These are phyloP conservation scores for Metalampra italica DNA, from an alignment of 2,888 invertebrate genomes.

Conservation along the genomic window DNA sequence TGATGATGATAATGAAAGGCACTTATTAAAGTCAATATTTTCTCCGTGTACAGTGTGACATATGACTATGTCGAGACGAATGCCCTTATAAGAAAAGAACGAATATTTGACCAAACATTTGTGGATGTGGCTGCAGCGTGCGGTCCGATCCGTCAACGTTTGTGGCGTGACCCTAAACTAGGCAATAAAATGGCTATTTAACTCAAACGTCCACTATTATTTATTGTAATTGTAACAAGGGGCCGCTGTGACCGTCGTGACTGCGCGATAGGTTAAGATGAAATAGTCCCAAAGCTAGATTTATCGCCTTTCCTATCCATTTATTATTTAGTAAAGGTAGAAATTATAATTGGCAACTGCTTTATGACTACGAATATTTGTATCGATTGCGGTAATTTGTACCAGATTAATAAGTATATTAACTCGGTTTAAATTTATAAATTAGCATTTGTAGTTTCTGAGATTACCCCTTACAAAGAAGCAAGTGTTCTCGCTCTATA, in stretches of 20 bases:
- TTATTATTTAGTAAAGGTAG: slow-evolving; percentile 5
- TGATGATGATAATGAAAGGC: no score
- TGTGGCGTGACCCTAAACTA: slow-evolving; percentile 22
- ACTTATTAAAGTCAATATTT: no score
- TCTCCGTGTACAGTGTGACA: no score
- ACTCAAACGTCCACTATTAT: slow-evolving; percentile 36
- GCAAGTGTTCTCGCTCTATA: no score
- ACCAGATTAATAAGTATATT: no score
- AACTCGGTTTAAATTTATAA: no score
- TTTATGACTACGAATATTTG: neutral
- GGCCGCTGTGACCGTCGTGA: slow-evolving; percentile 26
- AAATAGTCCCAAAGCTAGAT: slow-evolving; percentile 11
- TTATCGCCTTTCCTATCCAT: slow-evolving; percentile 12
- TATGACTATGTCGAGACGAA: no score
- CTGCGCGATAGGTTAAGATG: slow-evolving; percentile 16
- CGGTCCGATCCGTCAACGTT: slow-evolving; percentile 23
- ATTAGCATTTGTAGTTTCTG: no score
- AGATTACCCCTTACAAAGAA: neutral
- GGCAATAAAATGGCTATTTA: slow-evolving; percentile 30
- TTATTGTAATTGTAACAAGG: slow-evolving; percentile 43
- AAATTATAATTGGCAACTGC: slow-evolving; percentile 5
- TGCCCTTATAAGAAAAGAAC: no score
- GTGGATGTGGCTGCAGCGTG: slow-evolving; percentile 10
- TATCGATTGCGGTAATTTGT: neutral
- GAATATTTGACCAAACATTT: slow-evolving; percentile 13